Evolutionary conservation across 1,140 invertebrate genomes (phyloP), one percentile per base, ranked within the genome.

Genomic region (Cydia amplana): DNA sequence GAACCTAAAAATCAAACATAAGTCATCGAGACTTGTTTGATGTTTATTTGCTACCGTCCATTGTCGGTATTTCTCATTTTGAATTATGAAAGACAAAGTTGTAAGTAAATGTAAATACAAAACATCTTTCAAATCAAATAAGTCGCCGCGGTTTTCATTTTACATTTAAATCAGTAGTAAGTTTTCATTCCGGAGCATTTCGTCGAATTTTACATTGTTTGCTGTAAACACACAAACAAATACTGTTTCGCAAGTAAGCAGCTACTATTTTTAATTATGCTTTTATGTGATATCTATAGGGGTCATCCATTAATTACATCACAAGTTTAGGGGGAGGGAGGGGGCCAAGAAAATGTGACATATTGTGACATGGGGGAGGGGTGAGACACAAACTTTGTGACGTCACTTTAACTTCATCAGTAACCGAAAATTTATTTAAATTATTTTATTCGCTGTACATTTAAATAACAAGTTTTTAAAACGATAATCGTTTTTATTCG

Each of bases 1-100:
- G 43, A 74, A 76, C 36, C 16, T 23, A 70, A 72, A 49, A 40
- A 23, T 77, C 49, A 60, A 77, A 43, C 65, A 70, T 10, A n/a
- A 70, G 65, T 20, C n/a, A 36, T 70, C 32, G 10, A 70, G 16
- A 70, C 43, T 32, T 70, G 25, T 67, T 67, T 67, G 64, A 67
- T 67, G 32, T n/a, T 36, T 70, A 70, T 43, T 70, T n/a, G 65
- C 23, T n/a, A 9, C 65, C 10, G 14, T n/a, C n/a, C n/a, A n/a
- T n/a, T n/a, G n/a, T 43, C 32, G n/a, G n/a, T 20, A 43, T 70
- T 70, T 32, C 20, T 46, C 20, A 20, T 40, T 18, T 70, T 18
- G 32, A 70, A 18, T 40, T 20, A 40, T 70, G n/a, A 70, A 67
- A 70, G n/a, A 36, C 65, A 18, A 70, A 70, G 65, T 70, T 70